Evolutionary conservation across 2,888 invertebrate species (phyloP).

Genomic region (Xestobium rufovillosum): DNA sequence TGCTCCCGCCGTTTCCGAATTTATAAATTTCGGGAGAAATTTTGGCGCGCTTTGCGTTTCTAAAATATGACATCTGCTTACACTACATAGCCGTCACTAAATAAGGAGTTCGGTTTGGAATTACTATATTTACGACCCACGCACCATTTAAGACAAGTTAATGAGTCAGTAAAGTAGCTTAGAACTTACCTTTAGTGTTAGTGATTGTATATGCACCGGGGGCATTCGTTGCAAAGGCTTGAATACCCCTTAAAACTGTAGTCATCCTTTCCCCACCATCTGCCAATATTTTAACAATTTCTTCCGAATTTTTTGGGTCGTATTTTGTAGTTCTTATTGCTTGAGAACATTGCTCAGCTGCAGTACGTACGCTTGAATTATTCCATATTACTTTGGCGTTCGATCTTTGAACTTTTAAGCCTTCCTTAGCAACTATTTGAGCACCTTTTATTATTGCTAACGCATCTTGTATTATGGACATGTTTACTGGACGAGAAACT

Average conservation of each 20-base stretch:
- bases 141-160: background rate
- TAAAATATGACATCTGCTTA: background rate
- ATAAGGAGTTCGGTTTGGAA: no score
- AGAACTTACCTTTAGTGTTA: constrained; percentile 6
- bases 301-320: constrained; percentile 17
- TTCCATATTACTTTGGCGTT: constrained; percentile 54
- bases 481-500: no score
- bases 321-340: constrained; percentile 23
- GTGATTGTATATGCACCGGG: constrained; percentile 17
- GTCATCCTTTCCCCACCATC: constrained; percentile 57
- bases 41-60: background rate
- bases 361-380: constrained; percentile 60
- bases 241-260: constrained; percentile 65
- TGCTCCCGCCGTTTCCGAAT: constrained; percentile 5
- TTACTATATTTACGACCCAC: background rate
- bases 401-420: constrained; percentile 57
- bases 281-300: constrained; percentile 43
- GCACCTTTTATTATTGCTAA: constrained; percentile 61
- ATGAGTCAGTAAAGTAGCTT: background rate
- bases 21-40: no score
- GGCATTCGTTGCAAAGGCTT: constrained; percentile 48
- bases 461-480: constrained; percentile 58
- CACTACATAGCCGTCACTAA: background rate
- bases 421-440: constrained; percentile 59
- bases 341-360: constrained; percentile 30